Base-by-base conservation (phyloP, 2,888 invertebrate species). In the Hemithea aestivaria region DNA sequence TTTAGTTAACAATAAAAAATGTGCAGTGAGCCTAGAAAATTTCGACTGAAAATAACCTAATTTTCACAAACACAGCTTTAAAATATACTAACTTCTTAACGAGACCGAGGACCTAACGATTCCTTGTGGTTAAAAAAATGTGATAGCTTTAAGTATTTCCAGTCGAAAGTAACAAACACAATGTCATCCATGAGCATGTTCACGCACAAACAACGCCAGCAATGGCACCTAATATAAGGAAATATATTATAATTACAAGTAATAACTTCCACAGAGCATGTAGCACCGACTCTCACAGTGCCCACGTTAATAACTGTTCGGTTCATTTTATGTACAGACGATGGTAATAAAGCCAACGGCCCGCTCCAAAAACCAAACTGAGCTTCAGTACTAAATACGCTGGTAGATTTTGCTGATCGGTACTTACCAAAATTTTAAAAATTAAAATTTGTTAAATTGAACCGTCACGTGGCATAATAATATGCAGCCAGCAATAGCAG, bases 251-350 rank as follows among this genome's bases (percentile, higher is more conserved):
- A 32, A 28, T 48, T 53, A 50, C 42, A 40, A 37, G 51, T 48
- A 61, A 58, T 63, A 62, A 66, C 66, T 62, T 71, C 66, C 77
- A 76, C 83, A 75, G 83, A 79, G 84, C 84, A 85, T 84, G 84
- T 80, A 61, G 78, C 84, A 83, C 83, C 73, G 65, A 74, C 66
- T 66, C 66, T 73, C 77, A 82, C 80, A 64, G 66, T 70, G 62
- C 73, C 73, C 67, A 69, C 60, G 61, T 67, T 61, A 52, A 64
- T 62, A 60, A 73, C 66, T 72, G 62, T 70, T 75, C 62, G 64
- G 62, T 72, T 68, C 62, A 60, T 51, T 46, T 48, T 56, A 52
- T 65, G n/a, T n/a, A n/a, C n/a, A n/a, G n/a, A n/a, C n/a, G n/a
- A n/a, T n/a, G n/a, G n/a, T n/a, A n/a, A n/a, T n/a, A n/a, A n/a